phyloP scores from a whole-genome alignment of 2,888 invertebrate species.

The Calameuta idolon region DNA sequence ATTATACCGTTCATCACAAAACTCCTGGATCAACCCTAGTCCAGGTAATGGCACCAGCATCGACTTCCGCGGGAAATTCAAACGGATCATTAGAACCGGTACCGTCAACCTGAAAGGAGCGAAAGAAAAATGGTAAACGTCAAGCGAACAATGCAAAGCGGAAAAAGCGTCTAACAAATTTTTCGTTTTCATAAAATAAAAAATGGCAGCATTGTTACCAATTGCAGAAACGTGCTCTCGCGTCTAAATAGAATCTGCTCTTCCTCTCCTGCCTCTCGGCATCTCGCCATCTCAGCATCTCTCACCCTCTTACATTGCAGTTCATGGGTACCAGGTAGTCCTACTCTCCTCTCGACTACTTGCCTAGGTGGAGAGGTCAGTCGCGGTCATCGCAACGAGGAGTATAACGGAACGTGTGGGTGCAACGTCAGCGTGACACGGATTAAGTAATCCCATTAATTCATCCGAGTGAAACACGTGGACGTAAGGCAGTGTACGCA shows the following conservation, averaged over 20 bases:
- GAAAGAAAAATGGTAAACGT: background rate
- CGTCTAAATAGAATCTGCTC: background rate
- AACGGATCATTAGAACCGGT: background rate
- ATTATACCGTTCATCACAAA: slow-evolving; percentile 25
- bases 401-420: slow-evolving; percentile 54
- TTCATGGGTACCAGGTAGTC: slow-evolving; percentile 8
- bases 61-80: background rate
- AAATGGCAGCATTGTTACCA: background rate
- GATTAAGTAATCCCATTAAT: slow-evolving; percentile 41
- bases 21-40: background rate
- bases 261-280: background rate
- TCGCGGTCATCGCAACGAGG: slow-evolving; percentile 50
- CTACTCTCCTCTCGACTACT: slow-evolving; percentile 32
- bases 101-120: background rate
- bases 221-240: slow-evolving; percentile 3
- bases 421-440: slow-evolving; percentile 55
- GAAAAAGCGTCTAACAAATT: background rate
- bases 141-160: background rate
- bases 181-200: background rate
- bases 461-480: background rate
- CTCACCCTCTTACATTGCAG: background rate
- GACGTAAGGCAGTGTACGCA: background rate
- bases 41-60: background rate
- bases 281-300: slow-evolving; percentile 1
- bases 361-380: slow-evolving; percentile 47